A percentile compares a stretch with the other conserved stretches of the same genome.
Evolutionary conservation across 2,888 invertebrate genomes (phyloP).

Genomic region (Lycocerus yunnanus): DNA sequence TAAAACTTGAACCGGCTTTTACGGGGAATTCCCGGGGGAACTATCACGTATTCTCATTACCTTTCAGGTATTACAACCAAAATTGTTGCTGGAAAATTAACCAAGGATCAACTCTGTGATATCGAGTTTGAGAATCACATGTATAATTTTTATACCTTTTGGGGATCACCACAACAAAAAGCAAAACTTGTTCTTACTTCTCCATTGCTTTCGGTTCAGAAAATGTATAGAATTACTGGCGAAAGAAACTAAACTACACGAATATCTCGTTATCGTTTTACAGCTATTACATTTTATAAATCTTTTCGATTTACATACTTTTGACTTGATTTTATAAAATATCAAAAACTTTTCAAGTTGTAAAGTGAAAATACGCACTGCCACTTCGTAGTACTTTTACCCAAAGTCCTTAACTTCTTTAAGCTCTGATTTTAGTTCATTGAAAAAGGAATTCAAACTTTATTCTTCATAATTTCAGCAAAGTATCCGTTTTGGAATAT

Average conservation of each 20-base stretch:
- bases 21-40: neutral
- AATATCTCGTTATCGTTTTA: neutral
- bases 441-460: neutral
- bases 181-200: neutral
- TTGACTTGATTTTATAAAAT: neutral
- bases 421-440: neutral
- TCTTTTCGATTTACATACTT: neutral
- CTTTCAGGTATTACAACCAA: neutral
- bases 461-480: neutral
- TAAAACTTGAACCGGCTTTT: neutral
- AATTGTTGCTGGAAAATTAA: neutral
- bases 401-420: neutral
- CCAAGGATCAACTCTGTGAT: too few species aligned
- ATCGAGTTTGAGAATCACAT: neutral
- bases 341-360: neutral
- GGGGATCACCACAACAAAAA: neutral
- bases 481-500: too few species aligned
- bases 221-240: neutral
- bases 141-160: neutral
- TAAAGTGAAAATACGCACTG: neutral
- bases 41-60: neutral
- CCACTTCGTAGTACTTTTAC: neutral
- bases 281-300: neutral
- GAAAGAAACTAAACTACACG: neutral
- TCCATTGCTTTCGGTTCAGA: neutral